Conservation (phyloP, 2,113 vertebrate species). For the Microcebus tavaratra region DNA sequence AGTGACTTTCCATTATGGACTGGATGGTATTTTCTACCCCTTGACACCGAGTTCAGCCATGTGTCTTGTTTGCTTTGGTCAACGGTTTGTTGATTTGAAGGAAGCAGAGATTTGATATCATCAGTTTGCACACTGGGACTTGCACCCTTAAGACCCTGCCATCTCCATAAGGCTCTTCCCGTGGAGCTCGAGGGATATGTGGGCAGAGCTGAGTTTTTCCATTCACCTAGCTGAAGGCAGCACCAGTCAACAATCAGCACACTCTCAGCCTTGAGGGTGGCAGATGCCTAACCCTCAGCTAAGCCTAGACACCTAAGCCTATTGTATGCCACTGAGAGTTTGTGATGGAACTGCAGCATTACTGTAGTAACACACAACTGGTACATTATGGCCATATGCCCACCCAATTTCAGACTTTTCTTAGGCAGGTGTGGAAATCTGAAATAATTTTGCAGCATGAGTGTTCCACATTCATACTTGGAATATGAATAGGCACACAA, state of each 20-base stretch:
- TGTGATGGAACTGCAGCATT: not conserved
- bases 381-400: not conserved
- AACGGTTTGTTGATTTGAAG: not conserved
- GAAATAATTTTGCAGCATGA: not conserved
- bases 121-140: not conserved
- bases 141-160: not conserved
- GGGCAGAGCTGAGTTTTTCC: not conserved
- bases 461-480: not conserved
- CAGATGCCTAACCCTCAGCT: not conserved
- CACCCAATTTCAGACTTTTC: not conserved
- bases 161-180: not conserved
- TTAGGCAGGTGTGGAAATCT: not conserved
- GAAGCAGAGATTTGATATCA: not conserved
- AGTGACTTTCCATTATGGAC: not conserved
- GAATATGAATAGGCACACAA: not conserved
- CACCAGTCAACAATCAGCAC: not conserved
- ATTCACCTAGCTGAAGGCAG: not conserved
- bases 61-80: not conserved
- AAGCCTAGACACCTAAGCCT: fast-evolving
- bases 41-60: not conserved
- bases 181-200: not conserved
- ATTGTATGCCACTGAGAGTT: not conserved
- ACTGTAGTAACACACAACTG: not conserved
- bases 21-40: not conserved
- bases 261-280: fast-evolving